phyloP scores from a whole-genome alignment of 2,797 vertebrate genomes.

The Crenuchus spilurus region DNA sequence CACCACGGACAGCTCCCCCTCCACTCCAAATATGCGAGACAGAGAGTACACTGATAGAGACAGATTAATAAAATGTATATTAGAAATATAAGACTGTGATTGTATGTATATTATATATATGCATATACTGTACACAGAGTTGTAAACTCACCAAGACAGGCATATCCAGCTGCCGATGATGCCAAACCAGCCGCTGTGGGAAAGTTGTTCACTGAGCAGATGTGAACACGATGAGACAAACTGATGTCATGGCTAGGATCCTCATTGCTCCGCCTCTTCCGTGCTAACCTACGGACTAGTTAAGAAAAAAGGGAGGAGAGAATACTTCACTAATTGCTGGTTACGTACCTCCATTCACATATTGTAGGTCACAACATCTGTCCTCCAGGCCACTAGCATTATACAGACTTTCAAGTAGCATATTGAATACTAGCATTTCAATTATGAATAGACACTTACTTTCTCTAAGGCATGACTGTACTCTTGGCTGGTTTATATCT shows the following conservation, averaged over 20 bases:
- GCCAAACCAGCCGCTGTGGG: conserved; percentile 94
- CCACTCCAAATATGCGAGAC: conserved; percentile 83
- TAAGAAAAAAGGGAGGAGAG: not conserved
- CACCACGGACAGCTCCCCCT: conserved; percentile 88
- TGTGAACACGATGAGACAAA: conserved; percentile 86
- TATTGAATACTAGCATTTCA: too few species aligned
- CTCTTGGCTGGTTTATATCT: conserved; percentile 82
- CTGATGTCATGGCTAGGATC: conserved; percentile 51
- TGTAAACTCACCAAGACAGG: conserved; percentile 85
- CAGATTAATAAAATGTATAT: not conserved
- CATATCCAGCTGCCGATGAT: conserved; percentile 93
- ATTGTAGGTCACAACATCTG: not conserved
- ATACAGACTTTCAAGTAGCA: too few species aligned
- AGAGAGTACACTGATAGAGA: conserved; percentile 81
- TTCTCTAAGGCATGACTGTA: conserved; percentile 91
- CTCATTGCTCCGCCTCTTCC: conserved; percentile 76
- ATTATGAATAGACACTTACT: conserved; percentile 71
- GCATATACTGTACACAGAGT: too few species aligned
- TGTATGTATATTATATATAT: too few species aligned
- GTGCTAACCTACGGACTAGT: conserved; percentile 86
- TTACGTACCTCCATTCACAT: not conserved
- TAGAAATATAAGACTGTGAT: not conserved
- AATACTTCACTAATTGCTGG: not conserved
- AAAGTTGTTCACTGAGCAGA: conserved; percentile 93
- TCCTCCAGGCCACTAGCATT: too few species aligned